Evolutionary conservation across 2,797 vertebrate species (phyloP).

Genomic region (Martes flavigula): DNA sequence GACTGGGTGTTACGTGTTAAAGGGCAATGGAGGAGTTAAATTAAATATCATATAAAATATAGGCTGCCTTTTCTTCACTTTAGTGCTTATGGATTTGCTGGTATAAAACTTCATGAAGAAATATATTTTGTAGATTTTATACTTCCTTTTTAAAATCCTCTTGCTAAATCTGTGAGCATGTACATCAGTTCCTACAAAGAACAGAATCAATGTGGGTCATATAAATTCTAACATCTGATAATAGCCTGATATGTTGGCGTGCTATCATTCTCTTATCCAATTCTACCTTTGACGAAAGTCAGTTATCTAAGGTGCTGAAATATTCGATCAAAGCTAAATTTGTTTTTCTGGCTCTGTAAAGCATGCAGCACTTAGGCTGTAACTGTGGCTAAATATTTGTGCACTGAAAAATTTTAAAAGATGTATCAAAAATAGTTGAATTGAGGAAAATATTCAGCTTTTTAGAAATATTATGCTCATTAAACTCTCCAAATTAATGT

Average conservation of each 20-base stretch:
- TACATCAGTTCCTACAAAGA: slow-evolving; percentile 14
- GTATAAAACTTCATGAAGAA: slow-evolving; percentile 58
- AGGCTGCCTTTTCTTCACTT: neutral
- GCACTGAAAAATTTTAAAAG: neutral
- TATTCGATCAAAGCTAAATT: slow-evolving; percentile 35
- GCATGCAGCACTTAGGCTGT: neutral
- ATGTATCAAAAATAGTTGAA: neutral
- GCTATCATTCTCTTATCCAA: slow-evolving; percentile 38
- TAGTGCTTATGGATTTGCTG: slow-evolving; percentile 19
- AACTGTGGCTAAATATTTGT: neutral
- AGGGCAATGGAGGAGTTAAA: slow-evolving; percentile 26
- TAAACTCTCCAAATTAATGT: neutral
- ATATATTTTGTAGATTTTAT: slow-evolving; percentile 46
- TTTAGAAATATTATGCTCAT: neutral
- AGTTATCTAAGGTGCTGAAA: slow-evolving; percentile 16
- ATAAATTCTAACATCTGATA: slow-evolving; percentile 43
- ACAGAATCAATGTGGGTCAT: slow-evolving; percentile 42
- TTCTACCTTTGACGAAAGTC: slow-evolving; percentile 41
- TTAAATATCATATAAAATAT: slow-evolving; percentile 50
- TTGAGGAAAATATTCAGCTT: neutral
- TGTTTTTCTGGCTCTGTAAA: neutral
- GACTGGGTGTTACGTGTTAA: neutral
- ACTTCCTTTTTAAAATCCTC: slow-evolving; percentile 19
- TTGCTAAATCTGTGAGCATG: slow-evolving; percentile 19
- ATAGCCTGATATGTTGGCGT: neutral